Conservation (phyloP, 2,888 invertebrate genomes). For the Athalia cordata region DNA sequence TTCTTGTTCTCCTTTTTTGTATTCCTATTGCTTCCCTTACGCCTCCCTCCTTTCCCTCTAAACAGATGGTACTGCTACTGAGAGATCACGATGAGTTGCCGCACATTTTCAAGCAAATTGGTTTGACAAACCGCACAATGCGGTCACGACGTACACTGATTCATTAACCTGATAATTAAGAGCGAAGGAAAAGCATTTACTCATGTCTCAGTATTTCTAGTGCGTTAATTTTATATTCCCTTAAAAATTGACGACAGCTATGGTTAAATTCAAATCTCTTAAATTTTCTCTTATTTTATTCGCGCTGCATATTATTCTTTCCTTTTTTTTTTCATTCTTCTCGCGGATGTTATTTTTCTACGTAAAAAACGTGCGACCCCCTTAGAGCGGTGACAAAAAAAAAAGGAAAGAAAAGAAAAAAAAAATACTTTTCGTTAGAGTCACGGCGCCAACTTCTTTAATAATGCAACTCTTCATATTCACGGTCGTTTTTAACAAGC, state of each 20-base stretch:
- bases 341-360: constrained; percentile 10
- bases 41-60: constrained; percentile 4
- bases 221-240: background rate
- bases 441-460: constrained; percentile 72
- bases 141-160: background rate
- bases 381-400: constrained; percentile 17
- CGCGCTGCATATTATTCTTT: background rate
- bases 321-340: constrained; percentile 1
- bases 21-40: constrained; percentile 48
- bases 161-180: background rate
- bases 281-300: background rate
- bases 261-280: background rate
- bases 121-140: constrained; percentile 2
- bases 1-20: constrained; percentile 66
- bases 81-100: constrained; percentile 28
- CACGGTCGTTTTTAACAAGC: constrained; percentile 73
- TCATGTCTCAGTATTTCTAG: background rate
- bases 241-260: background rate
- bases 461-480: constrained; percentile 75
- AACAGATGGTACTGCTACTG: constrained; percentile 41
- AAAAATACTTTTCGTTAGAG: constrained; percentile 68
- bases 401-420: constrained; percentile 46
- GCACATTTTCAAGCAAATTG: constrained; percentile 29
- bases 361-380: background rate
- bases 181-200: background rate